phyloP scores from a whole-genome alignment of 2,888 invertebrate species.

The Philopedon plagiatum region DNA sequence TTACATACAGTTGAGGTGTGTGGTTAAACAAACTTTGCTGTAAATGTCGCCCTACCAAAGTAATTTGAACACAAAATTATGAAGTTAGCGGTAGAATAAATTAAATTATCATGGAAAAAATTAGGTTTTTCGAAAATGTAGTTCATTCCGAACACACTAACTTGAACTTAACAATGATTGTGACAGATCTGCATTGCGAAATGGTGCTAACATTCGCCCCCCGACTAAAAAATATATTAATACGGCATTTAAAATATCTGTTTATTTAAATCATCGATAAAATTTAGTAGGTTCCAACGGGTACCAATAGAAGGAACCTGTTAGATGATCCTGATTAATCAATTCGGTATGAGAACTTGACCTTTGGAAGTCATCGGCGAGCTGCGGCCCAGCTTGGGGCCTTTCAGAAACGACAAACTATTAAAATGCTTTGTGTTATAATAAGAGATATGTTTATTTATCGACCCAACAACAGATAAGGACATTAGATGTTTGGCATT shows the following conservation, averaged over 20 bases:
- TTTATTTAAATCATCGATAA: constrained; percentile 15
- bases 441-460: constrained; percentile 20
- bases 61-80: too few species aligned
- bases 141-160: too few species aligned
- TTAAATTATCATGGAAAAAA: too few species aligned
- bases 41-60: too few species aligned
- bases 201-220: not conserved
- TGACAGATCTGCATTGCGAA: not conserved
- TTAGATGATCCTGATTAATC: constrained; percentile 46
- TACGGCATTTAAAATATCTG: constrained; percentile 19
- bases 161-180: not conserved
- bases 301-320: constrained; percentile 38
- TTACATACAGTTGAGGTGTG: too few species aligned
- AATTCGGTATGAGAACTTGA: constrained; percentile 48
- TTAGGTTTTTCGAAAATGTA: too few species aligned
- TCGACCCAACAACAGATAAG: constrained; percentile 1
- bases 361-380: constrained; percentile 37
- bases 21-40: too few species aligned
- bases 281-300: constrained; percentile 17
- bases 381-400: constrained; percentile 26
- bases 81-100: too few species aligned
- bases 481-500: not conserved
- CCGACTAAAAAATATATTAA: constrained; percentile 15
- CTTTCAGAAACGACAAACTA: constrained; percentile 38
- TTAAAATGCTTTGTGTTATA: constrained; percentile 23